phyloP scores from a whole-genome alignment of 2,113 vertebrate species.

The Mastomys coucha region DNA sequence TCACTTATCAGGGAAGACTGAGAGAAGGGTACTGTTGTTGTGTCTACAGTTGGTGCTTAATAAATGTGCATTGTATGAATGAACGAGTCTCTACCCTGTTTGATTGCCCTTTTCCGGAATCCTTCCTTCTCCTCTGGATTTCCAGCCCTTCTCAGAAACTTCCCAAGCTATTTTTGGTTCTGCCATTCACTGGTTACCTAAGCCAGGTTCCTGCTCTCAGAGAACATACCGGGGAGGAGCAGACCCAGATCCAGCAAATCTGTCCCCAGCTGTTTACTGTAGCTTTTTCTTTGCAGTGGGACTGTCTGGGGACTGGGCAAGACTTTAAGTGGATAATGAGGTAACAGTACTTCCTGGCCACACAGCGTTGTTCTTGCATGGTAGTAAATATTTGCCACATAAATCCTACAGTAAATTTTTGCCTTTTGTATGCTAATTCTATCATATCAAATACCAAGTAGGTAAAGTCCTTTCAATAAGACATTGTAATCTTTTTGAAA shows the following conservation, averaged over 20 bases:
- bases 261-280: not conserved
- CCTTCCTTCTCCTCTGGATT: not conserved
- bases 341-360: not conserved
- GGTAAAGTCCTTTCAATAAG: conserved; percentile 13
- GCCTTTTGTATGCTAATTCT: not conserved
- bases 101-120: not conserved
- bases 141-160: not conserved
- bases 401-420: not conserved
- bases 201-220: not conserved
- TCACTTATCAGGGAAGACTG: not conserved
- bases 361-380: not conserved
- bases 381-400: not conserved
- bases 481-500: conserved; percentile 20
- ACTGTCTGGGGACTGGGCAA: not conserved
- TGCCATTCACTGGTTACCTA: not conserved
- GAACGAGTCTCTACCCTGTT: not conserved
- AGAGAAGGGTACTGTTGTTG: not conserved
- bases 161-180: not conserved
- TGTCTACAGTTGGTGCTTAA: not conserved
- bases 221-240: not conserved
- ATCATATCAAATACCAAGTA: not conserved
- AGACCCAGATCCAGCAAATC: not conserved
- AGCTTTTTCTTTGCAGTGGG: not conserved
- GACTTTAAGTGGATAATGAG: not conserved
- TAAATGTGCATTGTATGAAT: not conserved